Evolutionary conservation across 2,113 vertebrate genomes (phyloP), one percentile per base, ranked within the genome.

Genomic region (Trogon surrucura): DNA sequence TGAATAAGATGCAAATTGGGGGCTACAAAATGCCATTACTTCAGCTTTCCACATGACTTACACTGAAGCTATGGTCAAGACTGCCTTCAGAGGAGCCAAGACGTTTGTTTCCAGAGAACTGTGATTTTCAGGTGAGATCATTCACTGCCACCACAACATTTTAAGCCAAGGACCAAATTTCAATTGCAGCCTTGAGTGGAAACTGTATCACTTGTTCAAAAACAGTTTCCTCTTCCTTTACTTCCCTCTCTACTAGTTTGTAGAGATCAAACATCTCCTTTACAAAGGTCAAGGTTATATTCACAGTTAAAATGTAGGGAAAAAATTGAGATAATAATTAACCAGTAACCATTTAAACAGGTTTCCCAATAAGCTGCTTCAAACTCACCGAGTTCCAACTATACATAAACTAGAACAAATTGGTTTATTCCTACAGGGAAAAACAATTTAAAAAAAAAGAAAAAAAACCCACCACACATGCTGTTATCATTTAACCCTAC

Each of bases 251-350:
- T 64, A 38, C 23, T 50, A 13, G 13, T 80, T 65, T 58, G 41
- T 44, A 86, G 53, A 87, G 25, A 86, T 78, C 80, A 86, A 81
- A 91, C 56, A 71, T 67, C 77, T 88, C 72, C 44, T 92, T 88
- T 74, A 60, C 80, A 91, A 62, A 89, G 91, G 86, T 89, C 94
- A 96, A 94, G 89, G 94, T 95, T 94, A 87, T 57, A 93, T 38
- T 95, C 89, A 56, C 77, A 87, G 86, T 95, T 91, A 87, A 89
- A 93, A 93, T n/a, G 78, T 45, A 87, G 30, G 29, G 56, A 19
- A n/a, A 38, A 3, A 10, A n/a, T 51, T 11, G 57, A 95, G 91
- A 75, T 96, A 94, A 97, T 97, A 84, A 96, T 97, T 97, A 96
- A 96, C 94, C 61, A 80, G 77, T 69, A 95, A 75, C 73, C 65